Conservation (phyloP, 23 tunicate genomes). For the Ciona savignyi region DNA sequence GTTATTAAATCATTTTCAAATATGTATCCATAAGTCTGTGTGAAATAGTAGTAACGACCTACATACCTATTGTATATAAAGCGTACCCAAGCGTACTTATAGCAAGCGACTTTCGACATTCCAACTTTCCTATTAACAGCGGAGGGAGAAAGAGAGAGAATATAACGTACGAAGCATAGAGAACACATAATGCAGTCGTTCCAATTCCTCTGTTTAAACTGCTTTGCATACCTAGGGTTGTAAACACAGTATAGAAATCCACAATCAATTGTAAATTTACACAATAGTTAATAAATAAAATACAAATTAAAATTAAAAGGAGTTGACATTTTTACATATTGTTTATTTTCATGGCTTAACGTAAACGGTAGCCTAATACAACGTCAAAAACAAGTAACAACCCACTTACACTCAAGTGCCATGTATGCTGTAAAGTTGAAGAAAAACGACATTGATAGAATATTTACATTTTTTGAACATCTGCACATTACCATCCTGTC, state of each 20-base stretch:
- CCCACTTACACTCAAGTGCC: too few relatives aligned
- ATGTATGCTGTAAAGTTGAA: too few relatives aligned
- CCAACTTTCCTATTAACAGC: constrained; percentile 39
- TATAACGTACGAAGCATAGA: constrained; percentile 41
- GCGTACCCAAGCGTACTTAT: constrained; percentile 46
- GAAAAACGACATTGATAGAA: too few relatives aligned
- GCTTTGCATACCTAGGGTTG: constrained; percentile 65
- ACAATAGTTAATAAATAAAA: too few relatives aligned
- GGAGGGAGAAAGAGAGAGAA: constrained; percentile 72
- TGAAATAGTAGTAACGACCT: neutral
- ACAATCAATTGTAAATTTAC: too few relatives aligned
- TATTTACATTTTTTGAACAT: constrained; percentile 39
- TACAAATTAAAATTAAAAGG: too few relatives aligned
- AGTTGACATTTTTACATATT: too few relatives aligned
- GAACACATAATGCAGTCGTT: constrained; percentile 44
- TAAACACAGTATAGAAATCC: too few relatives aligned
- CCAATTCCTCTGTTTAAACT: constrained; percentile 63
- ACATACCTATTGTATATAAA: constrained; percentile 45
- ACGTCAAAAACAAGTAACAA: too few relatives aligned
- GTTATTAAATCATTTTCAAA: neutral
- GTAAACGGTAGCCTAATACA: too few relatives aligned
- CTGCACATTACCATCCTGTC: constrained; percentile 31
- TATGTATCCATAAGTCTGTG: neutral
- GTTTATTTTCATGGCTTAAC: too few relatives aligned
- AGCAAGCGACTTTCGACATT: constrained; percentile 51